Evolutionary conservation across 2,113 vertebrate genomes (phyloP).

Genomic region (Xyrauchen texanus): DNA sequence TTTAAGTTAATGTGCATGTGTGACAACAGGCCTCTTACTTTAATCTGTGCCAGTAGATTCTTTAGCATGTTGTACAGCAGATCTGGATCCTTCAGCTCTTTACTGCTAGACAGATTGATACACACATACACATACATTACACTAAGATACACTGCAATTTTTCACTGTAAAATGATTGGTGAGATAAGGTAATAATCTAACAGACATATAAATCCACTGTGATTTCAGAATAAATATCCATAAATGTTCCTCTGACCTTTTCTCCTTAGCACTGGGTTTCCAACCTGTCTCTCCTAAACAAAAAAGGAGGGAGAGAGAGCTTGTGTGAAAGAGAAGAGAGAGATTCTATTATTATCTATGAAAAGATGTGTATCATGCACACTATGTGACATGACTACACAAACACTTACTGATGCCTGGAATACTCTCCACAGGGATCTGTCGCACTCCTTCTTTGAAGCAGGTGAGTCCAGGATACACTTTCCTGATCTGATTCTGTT

Average conservation of each 20-base stretch:
- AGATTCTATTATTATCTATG: too few relatives aligned
- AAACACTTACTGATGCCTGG: conserved; percentile 90
- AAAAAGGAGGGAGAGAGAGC: background rate
- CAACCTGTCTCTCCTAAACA: conserved; percentile 91
- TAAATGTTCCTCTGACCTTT: conserved; percentile 76
- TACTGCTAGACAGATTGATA: conserved; percentile 70
- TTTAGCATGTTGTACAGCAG: conserved; percentile 94
- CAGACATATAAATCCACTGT: too few relatives aligned
- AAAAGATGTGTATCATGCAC: too few relatives aligned
- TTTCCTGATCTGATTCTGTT: conserved; percentile 96
- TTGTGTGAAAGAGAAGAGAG: too few relatives aligned
- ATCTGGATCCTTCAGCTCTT: conserved; percentile 95
- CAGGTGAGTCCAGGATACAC: conserved; percentile 97
- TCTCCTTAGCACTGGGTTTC: conserved; percentile 93
- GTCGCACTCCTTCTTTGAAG: conserved; percentile 97
- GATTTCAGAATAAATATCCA: too few relatives aligned
- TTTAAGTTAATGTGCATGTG: too few relatives aligned
- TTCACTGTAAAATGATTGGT: too few relatives aligned
- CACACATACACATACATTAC: background rate
- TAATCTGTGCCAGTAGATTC: conserved; percentile 96
- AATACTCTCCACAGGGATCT: conserved; percentile 97
- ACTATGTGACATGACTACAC: background rate
- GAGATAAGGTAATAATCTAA: too few relatives aligned
- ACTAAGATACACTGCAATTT: too few relatives aligned
- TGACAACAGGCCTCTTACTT: conserved; percentile 72